phyloP scores from a whole-genome alignment of 2,888 invertebrate species.

The Spodoptera exigua region DNA sequence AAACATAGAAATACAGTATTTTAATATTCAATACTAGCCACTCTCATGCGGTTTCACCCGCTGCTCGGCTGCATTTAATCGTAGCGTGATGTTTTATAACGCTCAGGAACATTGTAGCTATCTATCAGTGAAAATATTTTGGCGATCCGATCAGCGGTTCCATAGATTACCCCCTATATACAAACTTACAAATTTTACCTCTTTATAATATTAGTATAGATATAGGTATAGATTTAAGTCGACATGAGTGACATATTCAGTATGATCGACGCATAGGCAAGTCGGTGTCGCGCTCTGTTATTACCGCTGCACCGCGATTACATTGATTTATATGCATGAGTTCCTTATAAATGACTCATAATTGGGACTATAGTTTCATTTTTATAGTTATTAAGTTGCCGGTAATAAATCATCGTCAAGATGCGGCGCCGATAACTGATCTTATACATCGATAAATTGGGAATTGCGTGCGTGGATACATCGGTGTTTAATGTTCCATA shows the following conservation, averaged over 20 bases:
- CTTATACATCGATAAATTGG: constrained; percentile 61
- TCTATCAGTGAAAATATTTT: too few species aligned
- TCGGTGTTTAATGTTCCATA: constrained; percentile 35
- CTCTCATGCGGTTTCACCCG: too few species aligned
- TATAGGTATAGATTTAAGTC: too few species aligned
- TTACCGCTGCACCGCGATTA: constrained; percentile 75
- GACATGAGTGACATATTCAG: constrained; percentile 39
- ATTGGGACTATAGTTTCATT: constrained; percentile 77
- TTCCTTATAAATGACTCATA: constrained; percentile 80
- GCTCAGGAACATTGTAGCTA: too few species aligned
- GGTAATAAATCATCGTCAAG: constrained; percentile 79
- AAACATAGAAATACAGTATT: constrained; percentile 12
- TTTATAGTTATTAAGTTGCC: constrained; percentile 71
- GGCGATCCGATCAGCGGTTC: too few species aligned
- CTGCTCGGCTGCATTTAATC: too few species aligned
- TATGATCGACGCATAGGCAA: constrained; percentile 23
- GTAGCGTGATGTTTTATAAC: too few species aligned
- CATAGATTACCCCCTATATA: too few species aligned
- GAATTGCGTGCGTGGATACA: constrained; percentile 51
- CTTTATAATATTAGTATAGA: too few species aligned
- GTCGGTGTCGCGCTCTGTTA: constrained; percentile 68
- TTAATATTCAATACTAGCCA: constrained; percentile 33
- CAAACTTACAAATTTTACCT: too few species aligned
- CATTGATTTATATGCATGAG: constrained; percentile 85
- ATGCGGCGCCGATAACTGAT: constrained; percentile 61